Conservation (phyloP, 2,797 vertebrate genomes). For the Hydrolagus colliei region DNA sequence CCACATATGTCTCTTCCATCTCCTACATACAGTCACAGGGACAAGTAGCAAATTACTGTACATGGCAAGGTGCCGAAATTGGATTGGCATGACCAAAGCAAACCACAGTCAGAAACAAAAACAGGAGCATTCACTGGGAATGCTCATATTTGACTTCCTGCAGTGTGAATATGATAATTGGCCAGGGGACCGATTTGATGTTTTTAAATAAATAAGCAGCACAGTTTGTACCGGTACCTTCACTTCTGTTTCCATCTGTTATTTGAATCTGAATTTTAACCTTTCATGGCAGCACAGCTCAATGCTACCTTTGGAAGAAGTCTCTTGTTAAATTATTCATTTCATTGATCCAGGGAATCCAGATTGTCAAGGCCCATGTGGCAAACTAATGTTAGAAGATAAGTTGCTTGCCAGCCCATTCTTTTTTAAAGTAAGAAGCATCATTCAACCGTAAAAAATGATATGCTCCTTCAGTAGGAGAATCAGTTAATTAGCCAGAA, state of each 20-base stretch:
- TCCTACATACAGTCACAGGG: no score
- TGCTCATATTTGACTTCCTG: no score
- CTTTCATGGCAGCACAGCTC: neutral
- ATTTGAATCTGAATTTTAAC: neutral
- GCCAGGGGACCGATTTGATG: neutral
- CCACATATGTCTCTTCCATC: neutral
- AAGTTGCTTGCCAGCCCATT: slow-evolving; percentile 19
- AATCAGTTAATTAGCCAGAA: neutral
- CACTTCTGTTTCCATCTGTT: neutral
- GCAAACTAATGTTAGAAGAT: neutral
- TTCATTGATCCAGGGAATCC: no score
- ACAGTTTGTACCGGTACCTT: no score
- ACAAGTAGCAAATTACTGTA: neutral
- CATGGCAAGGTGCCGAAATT: no score
- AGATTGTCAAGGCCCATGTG: neutral
- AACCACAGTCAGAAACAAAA: no score
- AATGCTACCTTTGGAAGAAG: neutral
- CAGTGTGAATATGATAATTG: no score
- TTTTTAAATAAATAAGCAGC: neutral
- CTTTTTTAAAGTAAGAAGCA: neutral
- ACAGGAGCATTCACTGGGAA: no score
- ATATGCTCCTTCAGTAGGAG: no score
- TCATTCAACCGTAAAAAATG: neutral
- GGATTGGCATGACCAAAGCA: no score
- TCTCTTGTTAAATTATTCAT: slow-evolving; percentile 21